Conservation (phyloP, 2,888 invertebrate genomes). For the Spialia ferax region DNA sequence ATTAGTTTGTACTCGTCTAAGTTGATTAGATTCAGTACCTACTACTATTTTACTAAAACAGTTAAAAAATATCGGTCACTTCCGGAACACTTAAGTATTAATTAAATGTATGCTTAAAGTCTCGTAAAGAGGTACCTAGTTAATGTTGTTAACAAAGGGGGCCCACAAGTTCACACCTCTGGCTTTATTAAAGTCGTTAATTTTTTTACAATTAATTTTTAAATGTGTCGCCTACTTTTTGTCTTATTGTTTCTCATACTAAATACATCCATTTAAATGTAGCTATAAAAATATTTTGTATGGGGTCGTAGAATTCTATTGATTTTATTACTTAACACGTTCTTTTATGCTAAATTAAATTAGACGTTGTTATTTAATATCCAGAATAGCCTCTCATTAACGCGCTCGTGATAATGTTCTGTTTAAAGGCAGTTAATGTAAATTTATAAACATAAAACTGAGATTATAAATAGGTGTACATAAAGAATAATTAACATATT, state of each 20-base stretch:
- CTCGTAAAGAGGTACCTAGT: no score
- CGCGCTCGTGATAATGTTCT: not conserved
- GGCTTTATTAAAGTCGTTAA: not conserved
- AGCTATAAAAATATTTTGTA: no score
- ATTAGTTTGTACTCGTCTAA: no score
- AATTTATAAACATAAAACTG: slow-evolving; percentile 14
- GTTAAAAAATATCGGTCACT: no score
- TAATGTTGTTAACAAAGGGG: no score
- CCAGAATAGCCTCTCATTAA: not conserved
- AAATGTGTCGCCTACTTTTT: not conserved
- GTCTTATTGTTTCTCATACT: not conserved
- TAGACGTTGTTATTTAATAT: not conserved
- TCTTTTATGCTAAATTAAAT: not conserved
- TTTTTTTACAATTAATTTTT: not conserved
- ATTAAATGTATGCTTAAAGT: no score
- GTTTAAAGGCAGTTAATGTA: slow-evolving; percentile 16
- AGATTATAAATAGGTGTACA: not conserved
- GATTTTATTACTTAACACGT: not conserved
- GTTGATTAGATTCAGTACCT: no score
- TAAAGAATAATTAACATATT: not conserved
- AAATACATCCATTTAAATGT: not conserved
- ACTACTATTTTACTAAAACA: no score
- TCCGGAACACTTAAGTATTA: no score
- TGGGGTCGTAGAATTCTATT: no score
- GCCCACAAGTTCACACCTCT: not conserved